Conservation (phyloP, 2,888 invertebrate species). For the Dasysyrphus tricinctus region DNA sequence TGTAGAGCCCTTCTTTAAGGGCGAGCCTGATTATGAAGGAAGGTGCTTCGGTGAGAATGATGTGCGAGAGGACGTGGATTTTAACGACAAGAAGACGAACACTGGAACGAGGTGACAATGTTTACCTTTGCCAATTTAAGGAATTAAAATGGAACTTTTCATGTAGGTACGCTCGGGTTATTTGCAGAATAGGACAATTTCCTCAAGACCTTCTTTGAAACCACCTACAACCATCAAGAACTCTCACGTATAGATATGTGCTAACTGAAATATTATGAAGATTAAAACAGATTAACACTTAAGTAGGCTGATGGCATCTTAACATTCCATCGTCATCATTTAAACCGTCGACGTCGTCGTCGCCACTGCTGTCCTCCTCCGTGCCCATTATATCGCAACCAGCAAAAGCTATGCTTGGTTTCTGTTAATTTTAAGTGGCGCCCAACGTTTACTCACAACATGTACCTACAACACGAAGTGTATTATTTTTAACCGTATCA, state of each 20-base stretch:
- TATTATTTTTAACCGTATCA: constrained; percentile 72
- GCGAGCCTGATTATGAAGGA: constrained; percentile 31
- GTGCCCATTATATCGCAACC: background rate
- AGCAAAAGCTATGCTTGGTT: constrained; percentile 24
- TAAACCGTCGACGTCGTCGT: no score
- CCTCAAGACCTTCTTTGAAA: constrained; percentile 32
- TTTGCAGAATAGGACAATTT: constrained; percentile 30
- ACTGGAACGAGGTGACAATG: constrained; percentile 51
- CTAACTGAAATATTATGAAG: constrained; percentile 71
- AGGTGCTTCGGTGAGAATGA: constrained; percentile 12
- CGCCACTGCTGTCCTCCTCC: background rate
- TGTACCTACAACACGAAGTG: constrained; percentile 37
- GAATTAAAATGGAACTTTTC: constrained; percentile 62
- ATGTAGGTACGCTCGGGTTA: constrained; percentile 9
- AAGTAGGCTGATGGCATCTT: constrained; percentile 61
- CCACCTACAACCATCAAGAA: constrained; percentile 3
- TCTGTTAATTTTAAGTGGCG: constrained; percentile 69
- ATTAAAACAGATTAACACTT: constrained; percentile 72
- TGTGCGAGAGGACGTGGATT: constrained; percentile 28
- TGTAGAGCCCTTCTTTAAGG: background rate
- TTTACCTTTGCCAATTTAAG: constrained; percentile 72
- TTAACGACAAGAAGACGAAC: background rate
- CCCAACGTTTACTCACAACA: constrained; percentile 43
- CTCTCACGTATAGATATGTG: constrained; percentile 39
- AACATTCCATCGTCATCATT: constrained; percentile 11